Base-by-base conservation (phyloP, 2,888 invertebrate species). In the Eupeodes luniger region DNA sequence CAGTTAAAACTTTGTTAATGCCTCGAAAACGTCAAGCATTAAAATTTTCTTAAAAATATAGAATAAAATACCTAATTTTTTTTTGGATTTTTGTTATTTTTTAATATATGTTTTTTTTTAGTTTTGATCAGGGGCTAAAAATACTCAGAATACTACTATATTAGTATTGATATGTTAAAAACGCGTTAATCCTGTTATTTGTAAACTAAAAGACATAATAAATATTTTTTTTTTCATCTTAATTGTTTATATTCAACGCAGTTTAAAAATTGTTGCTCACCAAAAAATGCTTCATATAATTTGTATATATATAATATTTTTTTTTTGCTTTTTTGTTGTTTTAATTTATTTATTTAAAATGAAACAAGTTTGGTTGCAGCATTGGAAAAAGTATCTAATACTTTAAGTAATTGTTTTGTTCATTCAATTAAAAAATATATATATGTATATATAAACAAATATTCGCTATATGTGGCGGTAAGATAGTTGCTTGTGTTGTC, bases 111-210 rank as follows among this genome's bases (percentile, higher is more conserved):
- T 75, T 81, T 77, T 88, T 78, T 81, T 77, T 88, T 78, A 70
- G 77, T 85, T 84, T 88, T 88, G 85, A 88, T 88, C 85, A 78
- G 88, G 84, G 85, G 78, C 88, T 88, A 85, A 78, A 87, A 88
- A 88, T 88, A 85, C 53, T 85, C 80, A 85, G 84, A 88, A 88
- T 88, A 85, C 88, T 88, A 88, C 85, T 75, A 77, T 59, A 72
- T 84, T 77, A 85, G 88, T 88, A 88, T 88, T 88, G 88, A 88
- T 88, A 88, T 88, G 88, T 88, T 88, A 88, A 88, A 88, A 84
- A 88, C 88, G 88, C 88, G 77, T 88, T 88, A 85, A 88, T 85
- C 81, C 62, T 88, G 76, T 88, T 85, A 75, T 88, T 88, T 85
- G 77, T 81, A 74, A 88, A 88, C 81, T 81, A 81, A 81, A 27